Conservation (phyloP, 2,113 vertebrate genomes). For the Sakesphorus luctuosus region DNA sequence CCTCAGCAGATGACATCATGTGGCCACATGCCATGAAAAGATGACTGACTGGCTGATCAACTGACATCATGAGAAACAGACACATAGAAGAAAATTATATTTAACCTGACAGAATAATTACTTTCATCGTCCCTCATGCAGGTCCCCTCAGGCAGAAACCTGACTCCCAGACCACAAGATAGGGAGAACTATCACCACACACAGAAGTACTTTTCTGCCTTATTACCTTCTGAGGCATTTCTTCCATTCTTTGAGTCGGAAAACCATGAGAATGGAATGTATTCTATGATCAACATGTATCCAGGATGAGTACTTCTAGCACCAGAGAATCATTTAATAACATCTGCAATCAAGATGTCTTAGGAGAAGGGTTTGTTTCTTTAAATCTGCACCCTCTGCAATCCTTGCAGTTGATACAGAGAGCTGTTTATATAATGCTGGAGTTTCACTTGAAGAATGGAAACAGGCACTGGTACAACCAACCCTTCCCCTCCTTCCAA, state of each 20-base stretch:
- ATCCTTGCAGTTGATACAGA: neutral
- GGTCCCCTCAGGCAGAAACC: conserved; percentile 24
- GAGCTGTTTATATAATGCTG: neutral
- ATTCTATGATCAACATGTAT: conserved; percentile 31
- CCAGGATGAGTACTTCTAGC: conserved; percentile 19
- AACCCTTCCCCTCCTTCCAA: neutral
- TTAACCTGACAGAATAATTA: conserved; percentile 48
- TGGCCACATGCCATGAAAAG: conserved; percentile 6
- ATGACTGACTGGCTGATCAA: conserved; percentile 30
- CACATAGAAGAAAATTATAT: neutral
- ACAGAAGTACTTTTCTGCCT: conserved; percentile 13
- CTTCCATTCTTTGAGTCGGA: conserved; percentile 1
- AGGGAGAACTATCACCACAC: neutral
- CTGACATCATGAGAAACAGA: conserved; percentile 27
- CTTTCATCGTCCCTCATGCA: conserved; percentile 4
- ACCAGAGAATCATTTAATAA: conserved; percentile 20
- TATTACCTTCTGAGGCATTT: conserved; percentile 27
- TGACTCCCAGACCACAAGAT: conserved; percentile 28
- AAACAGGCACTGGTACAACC: neutral
- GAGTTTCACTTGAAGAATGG: conserved; percentile 30
- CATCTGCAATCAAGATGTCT: conserved; percentile 63
- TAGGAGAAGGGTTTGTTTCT: neutral
- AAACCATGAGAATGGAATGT: conserved; percentile 44
- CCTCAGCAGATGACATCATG: conserved; percentile 13
- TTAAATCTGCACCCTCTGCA: neutral